A percentile compares a stretch with the other conserved stretches of the same genome.
phyloP scores from a whole-genome alignment of 2,888 invertebrate species.

The Phrixothrix hirtus region DNA sequence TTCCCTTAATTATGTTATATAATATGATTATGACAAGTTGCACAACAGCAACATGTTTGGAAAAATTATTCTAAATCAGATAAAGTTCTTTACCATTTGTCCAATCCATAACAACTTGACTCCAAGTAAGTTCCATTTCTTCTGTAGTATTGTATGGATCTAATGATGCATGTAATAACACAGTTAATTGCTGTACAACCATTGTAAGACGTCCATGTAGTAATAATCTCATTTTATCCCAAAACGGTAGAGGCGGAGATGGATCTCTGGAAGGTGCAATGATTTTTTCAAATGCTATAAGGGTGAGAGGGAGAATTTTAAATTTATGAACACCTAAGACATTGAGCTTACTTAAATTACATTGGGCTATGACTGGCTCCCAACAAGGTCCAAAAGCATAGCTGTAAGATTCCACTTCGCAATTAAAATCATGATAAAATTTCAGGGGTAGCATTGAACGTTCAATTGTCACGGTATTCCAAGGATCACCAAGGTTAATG shows the following conservation, averaged over 20 bases:
- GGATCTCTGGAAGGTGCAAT: constrained; percentile 88
- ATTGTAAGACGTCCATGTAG: constrained; percentile 92
- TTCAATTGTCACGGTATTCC: constrained; percentile 80
- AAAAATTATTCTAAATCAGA: constrained; percentile 3
- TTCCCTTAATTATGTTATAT: too few species aligned
- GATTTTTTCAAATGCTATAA: constrained; percentile 80
- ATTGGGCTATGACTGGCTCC: constrained; percentile 95
- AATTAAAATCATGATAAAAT: constrained; percentile 97
- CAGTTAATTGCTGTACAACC: constrained; percentile 84
- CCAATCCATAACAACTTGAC: constrained; percentile 92
- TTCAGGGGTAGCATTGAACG: constrained; percentile 93
- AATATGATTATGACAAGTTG: too few species aligned
- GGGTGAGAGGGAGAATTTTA: constrained; percentile 2
- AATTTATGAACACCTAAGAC: not conserved
- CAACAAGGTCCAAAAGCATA: constrained; percentile 99
- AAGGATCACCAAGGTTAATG: constrained; percentile 83
- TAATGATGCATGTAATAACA: constrained; percentile 90
- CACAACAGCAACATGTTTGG: not conserved
- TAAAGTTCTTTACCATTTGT: constrained; percentile 71
- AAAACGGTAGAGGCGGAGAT: constrained; percentile 90
- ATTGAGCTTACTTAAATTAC: constrained; percentile 67
- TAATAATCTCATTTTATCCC: constrained; percentile 94
- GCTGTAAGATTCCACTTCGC: constrained; percentile 85
- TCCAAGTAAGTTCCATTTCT: constrained; percentile 98
- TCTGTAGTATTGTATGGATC: constrained; percentile 99